A percentile compares a stretch with the other conserved stretches of the same genome.
These are phyloP conservation scores for Oncorhynchus nerka DNA, from an alignment of 2,113 vertebrate species.

Conservation along the genomic window DNA sequence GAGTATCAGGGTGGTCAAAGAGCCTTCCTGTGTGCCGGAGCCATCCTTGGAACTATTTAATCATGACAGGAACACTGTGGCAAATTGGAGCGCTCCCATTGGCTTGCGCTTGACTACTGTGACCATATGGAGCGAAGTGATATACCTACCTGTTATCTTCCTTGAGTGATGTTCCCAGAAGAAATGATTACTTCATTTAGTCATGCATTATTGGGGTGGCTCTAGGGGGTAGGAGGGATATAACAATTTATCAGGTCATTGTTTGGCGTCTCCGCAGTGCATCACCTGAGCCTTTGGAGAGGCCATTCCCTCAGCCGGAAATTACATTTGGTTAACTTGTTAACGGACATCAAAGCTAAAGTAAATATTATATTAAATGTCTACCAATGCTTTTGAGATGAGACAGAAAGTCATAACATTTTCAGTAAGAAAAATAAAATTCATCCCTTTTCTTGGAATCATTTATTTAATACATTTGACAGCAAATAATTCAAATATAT, in stretches of 20 bases:
- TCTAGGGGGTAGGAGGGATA: conserved; percentile 58
- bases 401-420: no score
- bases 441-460: no score
- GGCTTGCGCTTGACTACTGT: conserved; percentile 68
- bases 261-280: conserved; percentile 41
- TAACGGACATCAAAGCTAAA: conserved; percentile 13
- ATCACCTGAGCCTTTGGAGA: conserved; percentile 62
- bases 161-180: conserved; percentile 74
- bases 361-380: not conserved
- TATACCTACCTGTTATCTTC: conserved; percentile 77
- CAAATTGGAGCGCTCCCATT: conserved; percentile 75
- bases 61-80: conserved; percentile 74
- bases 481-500: no score
- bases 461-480: no score
- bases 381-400: no score
- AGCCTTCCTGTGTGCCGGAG: conserved; percentile 63
- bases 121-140: conserved; percentile 78
- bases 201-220: conserved; percentile 72
- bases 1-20: conserved; percentile 74
- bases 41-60: conserved; percentile 76
- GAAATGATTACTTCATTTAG: conserved; percentile 82
- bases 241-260: conserved; percentile 62
- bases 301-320: conserved; percentile 19
- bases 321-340: conserved; percentile 29
- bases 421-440: no score